phyloP scores from a whole-genome alignment of 2,888 invertebrate species.

The Lucinisca nassula region DNA sequence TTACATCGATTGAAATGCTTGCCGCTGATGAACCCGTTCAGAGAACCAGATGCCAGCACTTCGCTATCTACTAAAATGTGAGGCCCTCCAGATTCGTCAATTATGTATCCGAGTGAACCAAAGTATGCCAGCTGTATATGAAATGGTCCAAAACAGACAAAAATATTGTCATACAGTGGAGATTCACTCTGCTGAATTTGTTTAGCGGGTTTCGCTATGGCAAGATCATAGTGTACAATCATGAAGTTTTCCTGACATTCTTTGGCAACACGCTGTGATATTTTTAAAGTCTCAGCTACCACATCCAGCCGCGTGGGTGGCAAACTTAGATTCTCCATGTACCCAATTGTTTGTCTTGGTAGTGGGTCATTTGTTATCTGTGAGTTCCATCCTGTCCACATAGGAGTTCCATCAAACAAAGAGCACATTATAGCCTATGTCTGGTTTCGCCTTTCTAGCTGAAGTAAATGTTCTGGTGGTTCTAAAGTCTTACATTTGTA shows the following conservation, averaged over 20 bases:
- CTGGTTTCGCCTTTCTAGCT: background rate
- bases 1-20: too few relatives aligned
- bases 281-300: slow-evolving; percentile 55
- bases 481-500: background rate
- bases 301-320: slow-evolving; percentile 62
- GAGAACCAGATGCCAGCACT: slow-evolving; percentile 62
- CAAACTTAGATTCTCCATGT: slow-evolving; percentile 53
- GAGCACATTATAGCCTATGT: slow-evolving; percentile 9
- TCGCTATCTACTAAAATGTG: slow-evolving; percentile 63
- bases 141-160: slow-evolving; percentile 68
- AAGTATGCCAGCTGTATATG: slow-evolving; percentile 68
- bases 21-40: too few relatives aligned
- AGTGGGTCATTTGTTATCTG: slow-evolving; percentile 40
- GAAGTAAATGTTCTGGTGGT: background rate
- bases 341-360: slow-evolving; percentile 48
- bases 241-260: slow-evolving; percentile 42
- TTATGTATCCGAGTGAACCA: slow-evolving; percentile 61
- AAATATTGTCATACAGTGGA: slow-evolving; percentile 68
- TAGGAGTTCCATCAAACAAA: slow-evolving; percentile 18
- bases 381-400: slow-evolving; percentile 65
- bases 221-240: slow-evolving; percentile 39
- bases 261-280: slow-evolving; percentile 46
- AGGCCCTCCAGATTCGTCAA: slow-evolving; percentile 67
- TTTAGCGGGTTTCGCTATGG: slow-evolving; percentile 54
- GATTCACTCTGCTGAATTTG: slow-evolving; percentile 66